A percentile compares a stretch with the other conserved stretches of the same genome.
Conservation (phyloP, 2,888 invertebrate genomes). For the Alsophila aescularia region DNA sequence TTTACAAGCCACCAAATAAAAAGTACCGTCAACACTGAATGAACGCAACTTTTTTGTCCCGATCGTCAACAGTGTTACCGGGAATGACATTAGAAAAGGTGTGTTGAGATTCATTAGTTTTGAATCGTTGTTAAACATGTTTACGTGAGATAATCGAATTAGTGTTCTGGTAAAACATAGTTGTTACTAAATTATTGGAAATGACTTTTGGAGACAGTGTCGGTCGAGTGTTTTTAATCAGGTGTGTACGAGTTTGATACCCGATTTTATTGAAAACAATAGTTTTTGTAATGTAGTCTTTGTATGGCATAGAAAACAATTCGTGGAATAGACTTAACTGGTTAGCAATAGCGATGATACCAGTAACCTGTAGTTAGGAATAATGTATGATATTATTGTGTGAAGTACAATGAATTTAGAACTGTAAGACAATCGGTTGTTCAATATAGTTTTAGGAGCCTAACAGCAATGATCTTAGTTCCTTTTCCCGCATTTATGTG, state of each 20-base stretch:
- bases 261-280: not conserved
- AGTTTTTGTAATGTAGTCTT: slow-evolving; percentile 14
- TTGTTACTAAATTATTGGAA: slow-evolving; percentile 39
- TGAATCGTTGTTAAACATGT: slow-evolving; percentile 51
- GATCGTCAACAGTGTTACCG: no score
- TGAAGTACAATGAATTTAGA: slow-evolving; percentile 59
- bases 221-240: slow-evolving; percentile 27
- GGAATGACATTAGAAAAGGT: slow-evolving; percentile 66
- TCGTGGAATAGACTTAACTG: not conserved
- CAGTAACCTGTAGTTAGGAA: slow-evolving; percentile 13
- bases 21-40: no score
- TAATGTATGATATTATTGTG: slow-evolving; percentile 16
- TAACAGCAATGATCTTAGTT: slow-evolving; percentile 54
- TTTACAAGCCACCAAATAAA: no score
- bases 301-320: slow-evolving; percentile 2
- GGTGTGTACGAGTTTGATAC: not conserved
- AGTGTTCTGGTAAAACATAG: slow-evolving; percentile 60
- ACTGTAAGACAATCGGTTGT: slow-evolving; percentile 54
- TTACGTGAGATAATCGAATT: slow-evolving; percentile 38
- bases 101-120: slow-evolving; percentile 51
- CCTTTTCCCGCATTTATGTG: slow-evolving; percentile 69
- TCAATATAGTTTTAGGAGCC: slow-evolving; percentile 47
- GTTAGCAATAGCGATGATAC: slow-evolving; percentile 2
- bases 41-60: no score
- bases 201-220: not conserved